Conservation (phyloP, 2,888 invertebrate genomes). For the Yponomeuta malinellus region DNA sequence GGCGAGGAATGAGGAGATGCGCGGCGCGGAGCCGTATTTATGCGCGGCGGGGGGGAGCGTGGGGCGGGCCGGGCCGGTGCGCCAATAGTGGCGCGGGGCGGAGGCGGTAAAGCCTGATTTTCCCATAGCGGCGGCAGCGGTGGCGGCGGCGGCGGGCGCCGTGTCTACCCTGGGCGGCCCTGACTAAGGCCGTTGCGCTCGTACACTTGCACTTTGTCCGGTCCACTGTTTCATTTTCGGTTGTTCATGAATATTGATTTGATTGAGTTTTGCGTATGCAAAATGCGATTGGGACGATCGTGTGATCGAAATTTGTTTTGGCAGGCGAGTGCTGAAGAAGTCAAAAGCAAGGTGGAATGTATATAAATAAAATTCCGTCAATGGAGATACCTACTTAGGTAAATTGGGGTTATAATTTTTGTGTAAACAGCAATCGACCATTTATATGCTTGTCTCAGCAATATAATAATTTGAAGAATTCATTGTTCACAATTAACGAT, state of each 20-base stretch:
- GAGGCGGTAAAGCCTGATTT: conserved; percentile 72
- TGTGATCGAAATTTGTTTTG: background rate
- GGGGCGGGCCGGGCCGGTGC: conserved; percentile 65
- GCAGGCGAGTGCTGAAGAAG: background rate
- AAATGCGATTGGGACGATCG: background rate
- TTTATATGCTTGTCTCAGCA: too few species aligned
- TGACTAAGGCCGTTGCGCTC: conserved; percentile 72
- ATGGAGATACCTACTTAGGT: too few species aligned
- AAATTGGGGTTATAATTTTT: too few species aligned
- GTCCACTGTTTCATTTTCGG: conserved; percentile 19
- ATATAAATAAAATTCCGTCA: background rate
- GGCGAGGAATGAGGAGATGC: conserved; percentile 72
- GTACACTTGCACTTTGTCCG: conserved; percentile 69
- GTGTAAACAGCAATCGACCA: too few species aligned
- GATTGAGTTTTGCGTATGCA: background rate
- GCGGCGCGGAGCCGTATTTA: conserved; percentile 58
- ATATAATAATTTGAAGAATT: too few species aligned
- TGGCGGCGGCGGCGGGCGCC: conserved; percentile 44
- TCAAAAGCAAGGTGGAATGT: background rate
- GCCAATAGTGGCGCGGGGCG: conserved; percentile 70
- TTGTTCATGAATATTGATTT: conserved; percentile 18
- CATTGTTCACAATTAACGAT: too few species aligned
- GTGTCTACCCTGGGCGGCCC: conserved; percentile 56
- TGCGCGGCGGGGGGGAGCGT: conserved; percentile 67
- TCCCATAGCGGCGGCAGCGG: conserved; percentile 54